Evolutionary conservation across 1,140 invertebrate genomes (phyloP).

Genomic region (Rhynchophorus ferrugineus): DNA sequence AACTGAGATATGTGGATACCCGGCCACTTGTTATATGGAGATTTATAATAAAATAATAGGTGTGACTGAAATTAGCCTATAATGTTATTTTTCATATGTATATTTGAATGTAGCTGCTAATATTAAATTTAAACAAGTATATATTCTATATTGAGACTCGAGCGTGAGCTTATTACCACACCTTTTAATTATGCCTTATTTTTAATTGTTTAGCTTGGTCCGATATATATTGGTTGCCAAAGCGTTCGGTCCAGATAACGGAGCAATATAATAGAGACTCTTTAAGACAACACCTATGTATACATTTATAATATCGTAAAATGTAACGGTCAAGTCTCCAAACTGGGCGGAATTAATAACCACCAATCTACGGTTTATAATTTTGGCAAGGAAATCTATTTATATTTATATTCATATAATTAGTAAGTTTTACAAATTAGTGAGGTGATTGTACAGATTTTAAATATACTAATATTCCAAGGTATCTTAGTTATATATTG

Average conservation of each 20-base stretch:
- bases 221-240: too few species aligned
- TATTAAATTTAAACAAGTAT: background rate
- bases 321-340: too few species aligned
- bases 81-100: background rate
- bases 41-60: too few species aligned
- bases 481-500: constrained; percentile 15
- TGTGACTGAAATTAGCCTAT: too few species aligned
- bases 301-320: too few species aligned
- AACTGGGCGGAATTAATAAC: background rate
- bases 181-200: background rate
- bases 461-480: constrained; percentile 23
- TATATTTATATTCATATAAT: constrained; percentile 15
- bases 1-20: too few species aligned
- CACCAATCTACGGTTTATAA: constrained; percentile 1
- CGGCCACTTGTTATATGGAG: too few species aligned
- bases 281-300: too few species aligned
- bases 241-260: background rate
- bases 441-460: constrained; percentile 23
- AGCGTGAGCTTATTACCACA: background rate
- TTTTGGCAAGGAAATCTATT: background rate
- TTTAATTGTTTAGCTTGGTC: background rate
- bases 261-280: background rate
- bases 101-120: background rate
- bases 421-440: constrained; percentile 20
- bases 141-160: background rate